Evolutionary conservation across 2,797 vertebrate genomes (phyloP), one percentile per base, ranked within the genome.

Genomic region (Lophius americanus): DNA sequence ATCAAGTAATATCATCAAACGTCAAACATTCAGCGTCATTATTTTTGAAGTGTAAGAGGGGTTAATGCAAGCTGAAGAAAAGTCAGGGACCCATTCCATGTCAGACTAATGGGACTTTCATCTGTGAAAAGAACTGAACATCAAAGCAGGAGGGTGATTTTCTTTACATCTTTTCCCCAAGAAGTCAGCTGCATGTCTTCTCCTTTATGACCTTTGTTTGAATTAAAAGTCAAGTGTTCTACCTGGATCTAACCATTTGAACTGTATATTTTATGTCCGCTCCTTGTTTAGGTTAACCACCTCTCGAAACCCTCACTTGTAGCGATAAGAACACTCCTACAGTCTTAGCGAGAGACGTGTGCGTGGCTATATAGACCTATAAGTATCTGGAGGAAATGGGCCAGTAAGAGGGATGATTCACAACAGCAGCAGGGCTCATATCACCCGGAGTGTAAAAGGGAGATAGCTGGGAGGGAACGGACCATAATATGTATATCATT

Each of bases 341-440:
- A 67, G 44, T 71, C 73, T 70, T 65, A 4, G 8, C 60, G 64
- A 79, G 73, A 78, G 51, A 48, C 52, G 63, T 44, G 76, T 43
- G 61, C 3, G 38, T 69, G 64, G 60, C 64, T 55, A 36, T 54
- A 68, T 41, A 43, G 75, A 63, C 65, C 73, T 53, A 51, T 74
- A 86, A 88, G 71, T 80, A 76, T 79, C 62, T 73, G 75, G 68
- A 82, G 75, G 83, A 79, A 86, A 84, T 76, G 80, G 72, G 64
- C 82, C 82, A 68, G 77, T 4, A 59, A 78, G 76, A 75, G 71
- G 64, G 70, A 75, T 79, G 81, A 86, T 79, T 85, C 84, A 78
- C 10, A 35, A 52, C 41, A 13, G 83, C 80, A 70, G 74, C 69
- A 57, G 59, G 69, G 69, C 75, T 84, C 74, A 66, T 64, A 72